phyloP scores from a whole-genome alignment of 2,888 invertebrate species.

The Drosophila recens region DNA sequence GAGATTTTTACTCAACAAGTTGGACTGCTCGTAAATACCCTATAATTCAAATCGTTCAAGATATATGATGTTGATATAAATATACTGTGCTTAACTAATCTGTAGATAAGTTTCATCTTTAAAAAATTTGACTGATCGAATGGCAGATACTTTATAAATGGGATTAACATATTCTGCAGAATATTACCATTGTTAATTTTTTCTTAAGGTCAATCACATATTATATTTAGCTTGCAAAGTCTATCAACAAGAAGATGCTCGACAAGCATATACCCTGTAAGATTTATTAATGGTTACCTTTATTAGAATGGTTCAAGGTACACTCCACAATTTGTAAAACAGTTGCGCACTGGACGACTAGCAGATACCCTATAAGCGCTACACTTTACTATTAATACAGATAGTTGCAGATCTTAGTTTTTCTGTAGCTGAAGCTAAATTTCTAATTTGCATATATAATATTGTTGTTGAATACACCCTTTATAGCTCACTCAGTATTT shows the following conservation, averaged over 20 bases:
- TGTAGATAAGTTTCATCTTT: too few species aligned
- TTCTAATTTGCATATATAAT: neutral
- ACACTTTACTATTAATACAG: neutral
- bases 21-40: neutral
- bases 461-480: neutral
- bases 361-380: slow-evolving; percentile 1
- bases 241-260: neutral
- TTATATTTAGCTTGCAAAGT: too few species aligned
- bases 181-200: too few species aligned
- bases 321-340: too few species aligned
- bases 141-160: neutral
- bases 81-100: too few species aligned
- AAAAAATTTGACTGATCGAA: neutral
- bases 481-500: neutral
- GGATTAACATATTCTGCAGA: neutral
- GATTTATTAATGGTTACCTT: too few species aligned
- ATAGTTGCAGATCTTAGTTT: neutral
- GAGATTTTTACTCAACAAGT: neutral
- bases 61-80: neutral
- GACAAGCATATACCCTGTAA: neutral
- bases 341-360: neutral
- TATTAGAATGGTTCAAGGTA: neutral
- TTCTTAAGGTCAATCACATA: too few species aligned
- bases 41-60: neutral
- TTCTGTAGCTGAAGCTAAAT: neutral